A percentile compares a stretch with the other conserved stretches of the same genome.
phyloP scores from a whole-genome alignment of 2,888 invertebrate genomes.

The Latrodectus hesperus region DNA sequence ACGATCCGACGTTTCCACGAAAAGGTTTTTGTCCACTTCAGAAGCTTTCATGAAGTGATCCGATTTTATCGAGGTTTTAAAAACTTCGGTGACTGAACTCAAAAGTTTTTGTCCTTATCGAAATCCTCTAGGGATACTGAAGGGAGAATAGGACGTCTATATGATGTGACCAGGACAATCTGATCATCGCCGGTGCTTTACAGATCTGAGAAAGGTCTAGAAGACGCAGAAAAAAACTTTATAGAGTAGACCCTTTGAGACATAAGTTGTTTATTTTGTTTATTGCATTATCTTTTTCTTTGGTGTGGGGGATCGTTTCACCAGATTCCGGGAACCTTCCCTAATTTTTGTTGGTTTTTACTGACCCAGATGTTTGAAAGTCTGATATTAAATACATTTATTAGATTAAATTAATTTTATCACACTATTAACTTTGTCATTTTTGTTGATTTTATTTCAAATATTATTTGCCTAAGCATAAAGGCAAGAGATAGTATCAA shows the following conservation, averaged over 20 bases:
- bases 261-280: slow-evolving; percentile 42
- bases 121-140: not conserved
- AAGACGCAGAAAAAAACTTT: not conserved
- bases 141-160: not conserved
- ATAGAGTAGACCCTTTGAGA: not conserved
- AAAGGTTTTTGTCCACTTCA: slow-evolving; percentile 44
- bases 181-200: slow-evolving; percentile 37
- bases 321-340: not conserved
- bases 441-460: too few relatives aligned
- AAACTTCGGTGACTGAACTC: slow-evolving; percentile 24
- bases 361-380: not conserved
- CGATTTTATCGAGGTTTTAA: slow-evolving; percentile 52
- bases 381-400: not conserved
- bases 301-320: not conserved
- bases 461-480: too few relatives aligned
- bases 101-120: slow-evolving; percentile 38
- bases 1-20: too few relatives aligned
- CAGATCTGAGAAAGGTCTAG: not conserved
- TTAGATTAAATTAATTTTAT: not conserved
- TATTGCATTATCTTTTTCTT: slow-evolving; percentile 46
- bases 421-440: too few relatives aligned
- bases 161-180: slow-evolving; percentile 37
- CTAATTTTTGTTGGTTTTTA: not conserved
- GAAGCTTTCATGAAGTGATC: slow-evolving; percentile 18
- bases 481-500: too few relatives aligned